A percentile compares a stretch with the other conserved stretches of the same genome.
These are phyloP conservation scores for Sebastes cheni DNA, from an alignment of 2,797 vertebrate species.

Conservation along the genomic window DNA sequence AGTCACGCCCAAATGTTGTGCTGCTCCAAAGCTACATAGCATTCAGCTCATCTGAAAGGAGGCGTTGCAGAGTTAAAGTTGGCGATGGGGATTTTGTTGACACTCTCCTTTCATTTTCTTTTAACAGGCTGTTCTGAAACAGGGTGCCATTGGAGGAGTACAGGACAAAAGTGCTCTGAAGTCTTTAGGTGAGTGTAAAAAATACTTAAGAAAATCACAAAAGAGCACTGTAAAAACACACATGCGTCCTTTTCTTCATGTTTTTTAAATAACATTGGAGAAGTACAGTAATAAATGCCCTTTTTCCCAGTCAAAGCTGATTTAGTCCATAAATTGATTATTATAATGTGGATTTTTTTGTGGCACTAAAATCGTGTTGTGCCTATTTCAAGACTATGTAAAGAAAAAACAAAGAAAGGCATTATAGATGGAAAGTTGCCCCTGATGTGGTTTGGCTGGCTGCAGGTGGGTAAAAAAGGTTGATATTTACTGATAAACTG, in stretches of 20 bases:
- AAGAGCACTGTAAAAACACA: neutral
- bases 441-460: neutral
- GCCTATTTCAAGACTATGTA: neutral
- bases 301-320: neutral
- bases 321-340: neutral
- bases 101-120: slow-evolving; percentile 40
- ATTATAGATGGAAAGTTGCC: neutral
- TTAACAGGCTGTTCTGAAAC: slow-evolving; percentile 78
- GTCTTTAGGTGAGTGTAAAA: slow-evolving; percentile 68
- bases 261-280: neutral
- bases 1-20: slow-evolving; percentile 57
- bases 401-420: neutral
- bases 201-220: neutral
- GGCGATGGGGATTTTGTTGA: slow-evolving; percentile 33
- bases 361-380: neutral
- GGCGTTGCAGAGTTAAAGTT: slow-evolving; percentile 16
- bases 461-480: neutral
- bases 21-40: slow-evolving; percentile 24
- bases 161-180: slow-evolving; percentile 58
- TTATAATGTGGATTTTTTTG: neutral
- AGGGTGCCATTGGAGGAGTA: slow-evolving; percentile 54
- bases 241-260: neutral
- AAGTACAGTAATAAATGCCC: neutral
- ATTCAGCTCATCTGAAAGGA: slow-evolving; percentile 38
- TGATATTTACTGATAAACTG: neutral